Evolutionary conservation across 1,140 invertebrate species (phyloP).

Genomic region (Galleria mellonella): DNA sequence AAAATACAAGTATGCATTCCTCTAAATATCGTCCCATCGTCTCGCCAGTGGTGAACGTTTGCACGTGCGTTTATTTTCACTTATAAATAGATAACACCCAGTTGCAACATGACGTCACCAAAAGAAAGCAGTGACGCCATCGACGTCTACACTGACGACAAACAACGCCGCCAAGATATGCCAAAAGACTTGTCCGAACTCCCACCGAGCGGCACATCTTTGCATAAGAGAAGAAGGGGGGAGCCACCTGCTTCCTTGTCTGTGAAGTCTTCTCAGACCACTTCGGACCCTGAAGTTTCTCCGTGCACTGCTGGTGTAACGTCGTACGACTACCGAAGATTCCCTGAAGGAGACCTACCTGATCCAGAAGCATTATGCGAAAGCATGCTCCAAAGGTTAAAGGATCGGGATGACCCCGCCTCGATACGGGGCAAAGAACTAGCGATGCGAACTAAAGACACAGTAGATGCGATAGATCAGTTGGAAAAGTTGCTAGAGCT

Average conservation of each 20-base stretch:
- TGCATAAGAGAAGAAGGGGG: conserved; percentile 58
- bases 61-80: conserved; percentile 65
- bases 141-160: conserved; percentile 13
- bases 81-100: conserved; percentile 44
- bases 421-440: conserved; percentile 52
- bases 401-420: conserved; percentile 49
- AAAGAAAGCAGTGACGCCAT: conserved; percentile 49
- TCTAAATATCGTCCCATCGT: conserved; percentile 20
- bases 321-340: conserved; percentile 40
- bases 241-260: conserved; percentile 54
- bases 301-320: conserved; percentile 52
- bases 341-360: conserved; percentile 26
- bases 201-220: conserved; percentile 51
- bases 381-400: conserved; percentile 51
- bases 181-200: conserved; percentile 46
- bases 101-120: conserved; percentile 45
- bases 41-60: conserved; percentile 15
- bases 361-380: conserved; percentile 51
- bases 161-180: conserved; percentile 34
- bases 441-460: conserved; percentile 67
- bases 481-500: conserved; percentile 84
- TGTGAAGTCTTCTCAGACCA: conserved; percentile 48
- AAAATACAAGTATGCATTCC: conserved; percentile 55
- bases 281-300: conserved; percentile 55
- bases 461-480: conserved; percentile 81